phyloP scores from a whole-genome alignment of 2,888 invertebrate species.

The Carcina quercana region DNA sequence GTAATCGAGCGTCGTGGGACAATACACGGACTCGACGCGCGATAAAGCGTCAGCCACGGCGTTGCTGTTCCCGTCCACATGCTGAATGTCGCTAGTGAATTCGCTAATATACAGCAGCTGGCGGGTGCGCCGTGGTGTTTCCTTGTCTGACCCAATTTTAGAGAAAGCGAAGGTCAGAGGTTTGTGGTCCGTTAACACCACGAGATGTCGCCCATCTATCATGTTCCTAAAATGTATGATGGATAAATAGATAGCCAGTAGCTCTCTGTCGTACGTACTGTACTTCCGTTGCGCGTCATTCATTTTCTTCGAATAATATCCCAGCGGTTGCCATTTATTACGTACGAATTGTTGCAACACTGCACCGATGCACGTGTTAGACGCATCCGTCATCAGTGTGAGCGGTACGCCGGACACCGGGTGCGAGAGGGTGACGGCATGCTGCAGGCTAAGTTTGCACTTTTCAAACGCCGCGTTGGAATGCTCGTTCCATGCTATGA shows the following conservation, averaged over 20 bases:
- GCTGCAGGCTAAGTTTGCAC: slow-evolving; percentile 19
- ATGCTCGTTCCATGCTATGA: slow-evolving; percentile 9
- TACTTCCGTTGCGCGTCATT: slow-evolving; percentile 27
- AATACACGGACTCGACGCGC: slow-evolving; percentile 8
- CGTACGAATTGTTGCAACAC: slow-evolving; percentile 30
- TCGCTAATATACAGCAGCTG: slow-evolving; percentile 15
- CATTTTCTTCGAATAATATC: slow-evolving; percentile 31
- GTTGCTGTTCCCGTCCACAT: slow-evolving; percentile 10
- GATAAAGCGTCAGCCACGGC: slow-evolving; percentile 13
- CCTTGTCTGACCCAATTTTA: slow-evolving; percentile 7
- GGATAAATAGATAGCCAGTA: slow-evolving; percentile 16
- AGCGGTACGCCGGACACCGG: slow-evolving; percentile 21
- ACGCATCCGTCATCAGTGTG: slow-evolving; percentile 31
- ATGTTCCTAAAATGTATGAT: slow-evolving; percentile 15
- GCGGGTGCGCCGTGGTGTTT: slow-evolving; percentile 12
- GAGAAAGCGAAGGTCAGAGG: slow-evolving; percentile 15
- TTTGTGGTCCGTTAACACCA: slow-evolving; percentile 19
- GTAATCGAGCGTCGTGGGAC: slow-evolving; percentile 7
- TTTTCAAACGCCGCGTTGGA: slow-evolving; percentile 14
- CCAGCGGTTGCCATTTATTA: slow-evolving; percentile 25
- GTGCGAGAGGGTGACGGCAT: slow-evolving; percentile 23
- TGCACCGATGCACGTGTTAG: slow-evolving; percentile 29
- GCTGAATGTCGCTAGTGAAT: slow-evolving; percentile 11
- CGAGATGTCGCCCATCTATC: slow-evolving; percentile 13
- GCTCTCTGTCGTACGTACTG: slow-evolving; percentile 18